Evolutionary conservation across 2,113 vertebrate genomes (phyloP).

Genomic region (Serilophus lunatus): DNA sequence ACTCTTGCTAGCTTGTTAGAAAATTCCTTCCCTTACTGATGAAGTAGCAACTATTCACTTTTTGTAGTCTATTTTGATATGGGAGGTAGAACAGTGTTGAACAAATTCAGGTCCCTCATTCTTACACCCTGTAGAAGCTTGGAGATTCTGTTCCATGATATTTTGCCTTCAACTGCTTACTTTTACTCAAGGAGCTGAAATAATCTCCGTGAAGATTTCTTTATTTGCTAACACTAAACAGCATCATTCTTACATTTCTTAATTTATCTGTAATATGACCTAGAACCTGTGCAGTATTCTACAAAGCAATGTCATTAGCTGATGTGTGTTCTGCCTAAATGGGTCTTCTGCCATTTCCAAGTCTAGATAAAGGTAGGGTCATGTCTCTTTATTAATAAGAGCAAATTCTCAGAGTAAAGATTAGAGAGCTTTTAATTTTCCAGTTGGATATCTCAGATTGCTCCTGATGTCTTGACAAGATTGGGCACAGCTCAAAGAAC

Average conservation of each 20-base stretch:
- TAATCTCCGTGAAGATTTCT: background rate
- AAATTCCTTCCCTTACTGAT: background rate
- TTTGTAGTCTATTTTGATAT: background rate
- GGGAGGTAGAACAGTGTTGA: background rate
- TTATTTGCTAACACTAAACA: background rate
- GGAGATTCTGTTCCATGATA: background rate
- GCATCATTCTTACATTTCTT: background rate
- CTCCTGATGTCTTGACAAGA: constrained; percentile 18
- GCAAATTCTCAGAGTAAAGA: constrained; percentile 5
- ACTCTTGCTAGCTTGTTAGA: background rate
- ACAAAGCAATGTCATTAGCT: background rate
- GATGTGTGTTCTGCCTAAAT: background rate
- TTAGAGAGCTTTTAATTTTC: constrained; percentile 52
- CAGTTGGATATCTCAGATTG: constrained; percentile 8
- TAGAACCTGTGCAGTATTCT: background rate
- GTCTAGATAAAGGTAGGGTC: background rate
- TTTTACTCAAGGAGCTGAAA: background rate
- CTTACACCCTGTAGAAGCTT: background rate
- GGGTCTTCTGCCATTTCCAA: background rate
- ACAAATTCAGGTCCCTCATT: background rate
- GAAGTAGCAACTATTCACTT: background rate
- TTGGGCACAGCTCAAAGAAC: background rate
- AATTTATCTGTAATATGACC: background rate
- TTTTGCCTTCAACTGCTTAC: background rate
- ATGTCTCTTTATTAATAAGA: constrained; percentile 5